Evolutionary conservation across 2,888 invertebrate genomes (phyloP), one percentile per base, ranked within the genome.

Genomic region (Dicranocentrus wangi): DNA sequence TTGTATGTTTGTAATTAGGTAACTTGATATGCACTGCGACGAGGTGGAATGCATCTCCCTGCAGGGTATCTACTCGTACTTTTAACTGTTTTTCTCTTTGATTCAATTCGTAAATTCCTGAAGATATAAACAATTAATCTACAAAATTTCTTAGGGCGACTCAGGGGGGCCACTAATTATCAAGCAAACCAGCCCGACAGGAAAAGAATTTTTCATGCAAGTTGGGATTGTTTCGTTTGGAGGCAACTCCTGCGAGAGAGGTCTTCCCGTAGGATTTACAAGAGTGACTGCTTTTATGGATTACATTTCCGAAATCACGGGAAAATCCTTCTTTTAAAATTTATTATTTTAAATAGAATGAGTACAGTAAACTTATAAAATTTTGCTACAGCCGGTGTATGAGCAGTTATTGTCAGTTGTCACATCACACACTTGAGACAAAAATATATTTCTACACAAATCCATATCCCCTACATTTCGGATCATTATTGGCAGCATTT

Each of bases 221-320:
- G 71, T 87, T 8, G 87, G 87, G 19, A 85, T 86, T 10, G 87
- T 87, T 0, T 86, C 86, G 0, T 87, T 86, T 23, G 87, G 87
- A 39, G 85, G 85, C 10, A 83, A 82, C 53, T 86, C 86, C 5
- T 87, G 87, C 63, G 84, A 87, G 61, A 58, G 83, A 25, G 86
- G 83, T 25, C 69, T 82, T 21, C 87, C 87, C 1, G 86, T 87
- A 2, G 87, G 85, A 13, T 86, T 87, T 51, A 87, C 87, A 0
- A 69, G 87, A 43, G 79, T 85, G 1, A 85, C 86, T 3, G 87
- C 87, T 0, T 87, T 85, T 47, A 32, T 87, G 25, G 85, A 85
- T 32, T 87, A 71, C 66, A 85, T 87, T 27, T 72, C 81, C 21
- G 73, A 82, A 83, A 77, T 84, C 23, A 86, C 85, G 27, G 86